A percentile compares a stretch with the other conserved stretches of the same genome.
phyloP scores from a whole-genome alignment of 2,888 invertebrate genomes.

The Julus scandinavius region DNA sequence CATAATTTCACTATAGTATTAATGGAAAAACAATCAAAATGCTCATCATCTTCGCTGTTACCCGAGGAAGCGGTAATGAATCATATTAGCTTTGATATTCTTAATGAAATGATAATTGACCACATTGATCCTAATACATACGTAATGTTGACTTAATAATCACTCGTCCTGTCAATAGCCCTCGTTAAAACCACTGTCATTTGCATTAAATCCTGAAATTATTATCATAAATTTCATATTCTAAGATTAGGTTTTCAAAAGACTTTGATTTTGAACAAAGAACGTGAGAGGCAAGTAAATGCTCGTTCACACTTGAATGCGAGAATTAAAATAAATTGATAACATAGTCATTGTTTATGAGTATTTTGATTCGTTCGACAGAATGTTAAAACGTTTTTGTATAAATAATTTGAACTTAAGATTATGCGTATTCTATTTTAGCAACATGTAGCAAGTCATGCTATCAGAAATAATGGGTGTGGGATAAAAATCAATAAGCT shows the following conservation, averaged over 20 bases:
- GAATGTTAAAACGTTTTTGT: neutral
- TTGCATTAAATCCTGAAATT: neutral
- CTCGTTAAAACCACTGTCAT: too few species aligned
- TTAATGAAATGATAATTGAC: too few species aligned
- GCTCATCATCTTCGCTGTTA: too few species aligned
- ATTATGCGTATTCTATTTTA: neutral
- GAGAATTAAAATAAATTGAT: neutral
- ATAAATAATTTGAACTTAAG: neutral
- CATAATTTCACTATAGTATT: too few species aligned
- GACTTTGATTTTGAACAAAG: neutral
- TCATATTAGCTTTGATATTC: too few species aligned
- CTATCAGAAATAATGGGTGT: neutral
- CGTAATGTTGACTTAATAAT: too few species aligned
- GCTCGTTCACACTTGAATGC: neutral
- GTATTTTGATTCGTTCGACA: neutral
- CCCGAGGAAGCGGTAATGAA: too few species aligned
- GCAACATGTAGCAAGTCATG: neutral
- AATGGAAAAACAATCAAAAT: too few species aligned
- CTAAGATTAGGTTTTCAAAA: neutral
- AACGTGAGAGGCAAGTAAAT: neutral
- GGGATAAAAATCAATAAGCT: neutral
- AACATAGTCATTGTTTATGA: neutral
- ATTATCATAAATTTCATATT: neutral
- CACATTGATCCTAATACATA: too few species aligned
- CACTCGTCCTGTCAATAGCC: too few species aligned